Conservation (phyloP, 2,113 vertebrate species). For the Protomyctophum bolini region DNA sequence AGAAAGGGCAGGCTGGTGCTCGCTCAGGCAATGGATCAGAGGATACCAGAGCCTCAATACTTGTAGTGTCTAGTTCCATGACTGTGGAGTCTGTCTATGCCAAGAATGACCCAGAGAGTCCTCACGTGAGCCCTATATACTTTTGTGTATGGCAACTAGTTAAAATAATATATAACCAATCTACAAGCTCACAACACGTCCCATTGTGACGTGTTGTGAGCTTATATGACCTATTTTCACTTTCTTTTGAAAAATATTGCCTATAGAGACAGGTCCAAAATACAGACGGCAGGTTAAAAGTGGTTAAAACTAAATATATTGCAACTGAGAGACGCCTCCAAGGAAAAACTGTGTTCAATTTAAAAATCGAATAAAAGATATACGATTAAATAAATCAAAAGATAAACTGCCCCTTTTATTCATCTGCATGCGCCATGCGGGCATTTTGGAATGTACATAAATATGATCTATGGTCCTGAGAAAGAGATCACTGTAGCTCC, state of each 20-base stretch:
- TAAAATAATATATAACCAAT: no score
- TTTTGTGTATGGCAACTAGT: no score
- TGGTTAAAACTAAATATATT: not conserved
- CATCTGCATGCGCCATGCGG: not conserved
- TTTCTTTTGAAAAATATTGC: no score
- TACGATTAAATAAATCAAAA: not conserved
- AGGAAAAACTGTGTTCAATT: not conserved
- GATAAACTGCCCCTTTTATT: not conserved
- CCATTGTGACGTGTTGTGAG: no score
- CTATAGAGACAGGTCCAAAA: no score
- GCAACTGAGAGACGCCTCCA: not conserved
- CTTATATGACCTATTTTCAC: no score
- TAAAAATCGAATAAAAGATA: not conserved
- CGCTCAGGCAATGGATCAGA: constrained; percentile 43
- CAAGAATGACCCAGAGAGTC: constrained; percentile 1
- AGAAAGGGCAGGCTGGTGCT: constrained; percentile 23
- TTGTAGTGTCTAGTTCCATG: constrained; percentile 16
- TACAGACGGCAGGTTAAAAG: no score
- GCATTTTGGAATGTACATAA: not conserved
- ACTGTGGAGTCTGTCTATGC: constrained; percentile 21
- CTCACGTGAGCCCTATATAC: not conserved
- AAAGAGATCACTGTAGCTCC: not conserved
- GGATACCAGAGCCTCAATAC: constrained; percentile 35
- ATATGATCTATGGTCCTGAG: not conserved
- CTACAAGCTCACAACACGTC: no score